Percentiles rank a stretch among this genome's conserved stretches.
Evolutionary conservation across 2,113 vertebrate species (phyloP).

Genomic region (Mormyrus iriodes): DNA sequence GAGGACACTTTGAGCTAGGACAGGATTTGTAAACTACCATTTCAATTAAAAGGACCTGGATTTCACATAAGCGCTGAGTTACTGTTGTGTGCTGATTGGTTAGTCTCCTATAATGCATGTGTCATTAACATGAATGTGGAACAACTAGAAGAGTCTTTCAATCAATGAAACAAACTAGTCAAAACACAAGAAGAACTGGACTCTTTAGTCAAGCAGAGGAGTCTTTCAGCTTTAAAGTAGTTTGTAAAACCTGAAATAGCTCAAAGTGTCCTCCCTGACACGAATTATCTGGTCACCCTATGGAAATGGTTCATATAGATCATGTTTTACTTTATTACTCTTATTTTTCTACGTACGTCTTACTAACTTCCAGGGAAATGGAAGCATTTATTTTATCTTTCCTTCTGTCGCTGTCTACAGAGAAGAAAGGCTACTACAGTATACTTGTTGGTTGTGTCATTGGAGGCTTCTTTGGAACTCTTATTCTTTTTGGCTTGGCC

Average conservation of each 20-base stretch:
- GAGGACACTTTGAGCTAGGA: background rate
- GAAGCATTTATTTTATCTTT: background rate
- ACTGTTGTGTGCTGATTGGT: background rate
- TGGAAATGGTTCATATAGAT: background rate
- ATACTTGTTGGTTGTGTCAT: constrained; percentile 51
- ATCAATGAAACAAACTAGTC: background rate
- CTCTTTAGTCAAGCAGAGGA: background rate
- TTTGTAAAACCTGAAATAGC: background rate
- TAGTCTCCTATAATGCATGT: background rate
- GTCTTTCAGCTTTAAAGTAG: background rate
- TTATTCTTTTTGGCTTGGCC: constrained; percentile 40
- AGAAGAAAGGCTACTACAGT: constrained; percentile 25
- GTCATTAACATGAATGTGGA: background rate
- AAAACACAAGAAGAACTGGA: background rate
- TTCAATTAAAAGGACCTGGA: background rate
- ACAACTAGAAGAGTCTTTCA: background rate
- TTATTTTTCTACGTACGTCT: background rate
- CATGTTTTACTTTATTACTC: background rate
- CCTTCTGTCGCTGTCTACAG: constrained; percentile 29
- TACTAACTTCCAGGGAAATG: background rate
- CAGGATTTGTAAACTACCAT: background rate
- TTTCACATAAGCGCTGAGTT: background rate
- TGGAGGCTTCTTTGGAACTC: constrained; percentile 51
- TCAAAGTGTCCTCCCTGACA: background rate
- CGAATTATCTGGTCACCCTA: background rate